Evolutionary conservation across 2,888 invertebrate species (phyloP).

Genomic region (Idaea biselata): DNA sequence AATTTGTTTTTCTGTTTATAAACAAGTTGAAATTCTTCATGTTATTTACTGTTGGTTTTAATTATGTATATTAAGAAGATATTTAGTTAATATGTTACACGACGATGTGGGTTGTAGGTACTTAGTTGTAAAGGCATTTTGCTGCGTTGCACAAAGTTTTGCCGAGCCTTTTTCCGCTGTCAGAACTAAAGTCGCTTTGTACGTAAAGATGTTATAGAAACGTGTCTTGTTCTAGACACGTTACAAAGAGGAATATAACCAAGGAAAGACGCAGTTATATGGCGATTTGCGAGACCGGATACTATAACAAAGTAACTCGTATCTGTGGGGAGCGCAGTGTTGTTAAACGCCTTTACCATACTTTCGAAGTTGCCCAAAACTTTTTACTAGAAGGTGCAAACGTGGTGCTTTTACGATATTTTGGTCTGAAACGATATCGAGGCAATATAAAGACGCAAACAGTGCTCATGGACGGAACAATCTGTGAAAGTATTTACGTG

Average conservation of each 20-base stretch:
- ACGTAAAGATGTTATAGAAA: background rate
- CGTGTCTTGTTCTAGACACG: conserved; percentile 49
- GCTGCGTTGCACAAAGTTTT: background rate
- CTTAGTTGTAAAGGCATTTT: background rate
- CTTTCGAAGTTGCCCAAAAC: conserved; percentile 67
- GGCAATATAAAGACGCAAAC: conserved; percentile 80
- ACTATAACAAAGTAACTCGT: conserved; percentile 77
- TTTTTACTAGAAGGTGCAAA: conserved; percentile 83
- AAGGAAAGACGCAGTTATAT: conserved; percentile 79
- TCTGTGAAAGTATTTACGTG: conserved; percentile 83
- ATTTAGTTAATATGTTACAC: too few species aligned
- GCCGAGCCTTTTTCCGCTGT: background rate
- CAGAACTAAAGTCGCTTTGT: conserved; percentile 4
- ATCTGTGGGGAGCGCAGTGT: conserved; percentile 66
- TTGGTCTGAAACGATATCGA: conserved; percentile 74
- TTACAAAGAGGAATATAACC: conserved; percentile 59
- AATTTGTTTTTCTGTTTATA: too few species aligned
- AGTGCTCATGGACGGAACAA: conserved; percentile 80
- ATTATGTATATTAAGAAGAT: too few species aligned
- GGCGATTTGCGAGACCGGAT: conserved; percentile 76
- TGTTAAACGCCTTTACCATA: conserved; percentile 73
- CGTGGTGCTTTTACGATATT: conserved; percentile 81
- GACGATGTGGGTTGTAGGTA: too few species aligned
- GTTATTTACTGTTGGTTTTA: too few species aligned
- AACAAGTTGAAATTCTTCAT: too few species aligned